These are phyloP conservation scores for Eretmodus cyanostictus DNA, from an alignment of 2,113 vertebrate species.

Conservation along the genomic window DNA sequence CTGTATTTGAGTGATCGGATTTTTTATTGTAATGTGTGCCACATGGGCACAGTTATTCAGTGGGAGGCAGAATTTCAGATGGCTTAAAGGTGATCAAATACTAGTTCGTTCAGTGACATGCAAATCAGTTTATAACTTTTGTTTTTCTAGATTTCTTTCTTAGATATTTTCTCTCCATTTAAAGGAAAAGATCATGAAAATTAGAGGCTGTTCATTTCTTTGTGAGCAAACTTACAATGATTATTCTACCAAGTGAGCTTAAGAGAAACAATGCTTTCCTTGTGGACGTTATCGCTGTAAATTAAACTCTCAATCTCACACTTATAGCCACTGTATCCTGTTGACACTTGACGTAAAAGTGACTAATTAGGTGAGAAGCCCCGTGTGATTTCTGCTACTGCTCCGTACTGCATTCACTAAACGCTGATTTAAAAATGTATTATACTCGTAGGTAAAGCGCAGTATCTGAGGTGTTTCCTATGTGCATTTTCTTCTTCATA, in stretches of 20 bases:
- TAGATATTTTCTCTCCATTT: not conserved
- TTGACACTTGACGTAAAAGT: not conserved
- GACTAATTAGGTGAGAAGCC: not conserved
- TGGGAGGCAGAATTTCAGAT: no score
- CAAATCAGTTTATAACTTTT: not conserved
- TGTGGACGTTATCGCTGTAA: not conserved
- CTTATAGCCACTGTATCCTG: not conserved
- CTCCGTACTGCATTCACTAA: not conserved
- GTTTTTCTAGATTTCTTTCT: not conserved
- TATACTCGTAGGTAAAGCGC: not conserved
- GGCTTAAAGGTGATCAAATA: not conserved
- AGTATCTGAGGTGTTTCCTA: fast-evolving
- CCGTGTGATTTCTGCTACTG: not conserved
- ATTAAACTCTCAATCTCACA: not conserved
- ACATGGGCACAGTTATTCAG: no score
- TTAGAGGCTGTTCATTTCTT: not conserved
- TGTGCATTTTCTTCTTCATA: not conserved
- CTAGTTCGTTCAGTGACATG: not conserved
- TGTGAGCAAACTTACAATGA: not conserved
- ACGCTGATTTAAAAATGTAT: not conserved
- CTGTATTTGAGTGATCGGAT: no score
- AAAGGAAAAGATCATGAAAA: not conserved
- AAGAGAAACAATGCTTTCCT: not conserved
- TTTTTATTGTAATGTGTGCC: no score
- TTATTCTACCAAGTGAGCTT: not conserved